Conservation (phyloP, 2,888 invertebrate species). For the Diadegma fenestrale region DNA sequence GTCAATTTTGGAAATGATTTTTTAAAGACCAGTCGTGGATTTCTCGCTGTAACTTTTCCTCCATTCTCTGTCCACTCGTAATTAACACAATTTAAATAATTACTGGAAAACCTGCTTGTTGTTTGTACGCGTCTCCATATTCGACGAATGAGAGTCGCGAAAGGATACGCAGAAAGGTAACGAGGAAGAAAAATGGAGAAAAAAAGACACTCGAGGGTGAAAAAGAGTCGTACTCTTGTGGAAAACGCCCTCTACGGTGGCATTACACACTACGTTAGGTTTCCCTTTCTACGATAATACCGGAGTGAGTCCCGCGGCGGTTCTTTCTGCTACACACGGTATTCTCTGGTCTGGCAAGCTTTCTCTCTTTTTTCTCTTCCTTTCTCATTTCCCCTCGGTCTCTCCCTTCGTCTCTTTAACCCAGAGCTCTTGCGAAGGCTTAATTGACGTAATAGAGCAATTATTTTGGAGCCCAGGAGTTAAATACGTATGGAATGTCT, state of each 20-base stretch:
- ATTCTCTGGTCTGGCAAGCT: slow-evolving; percentile 42
- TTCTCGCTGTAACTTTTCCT: neutral
- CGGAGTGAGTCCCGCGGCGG: slow-evolving; percentile 40
- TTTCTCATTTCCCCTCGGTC: slow-evolving; percentile 3
- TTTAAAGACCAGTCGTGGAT: neutral
- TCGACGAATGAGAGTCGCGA: slow-evolving; percentile 35
- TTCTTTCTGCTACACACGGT: slow-evolving; percentile 34
- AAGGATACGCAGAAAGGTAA: slow-evolving; percentile 45
- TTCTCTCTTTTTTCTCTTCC: neutral
- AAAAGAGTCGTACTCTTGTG: slow-evolving; percentile 49
- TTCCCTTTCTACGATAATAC: slow-evolving; percentile 60
- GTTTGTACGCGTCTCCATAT: slow-evolving; percentile 8
- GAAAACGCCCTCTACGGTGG: slow-evolving; percentile 45
- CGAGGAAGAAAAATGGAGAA: slow-evolving; percentile 13
- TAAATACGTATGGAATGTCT: slow-evolving; percentile 61
- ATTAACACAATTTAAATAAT: slow-evolving; percentile 59
- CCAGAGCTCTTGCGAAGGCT: slow-evolving; percentile 68
- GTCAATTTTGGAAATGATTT: slow-evolving; percentile 8
- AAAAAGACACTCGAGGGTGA: slow-evolving; percentile 58
- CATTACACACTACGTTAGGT: slow-evolving; percentile 51
- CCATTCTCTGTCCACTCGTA: slow-evolving; percentile 38
- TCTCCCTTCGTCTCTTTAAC: slow-evolving; percentile 27
- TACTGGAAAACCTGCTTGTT: slow-evolving; percentile 21
- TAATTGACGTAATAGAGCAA: slow-evolving; percentile 77
- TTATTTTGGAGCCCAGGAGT: slow-evolving; percentile 72